Evolutionary conservation across 2,888 invertebrate species (phyloP).

Genomic region (Scaptomyza flava): DNA sequence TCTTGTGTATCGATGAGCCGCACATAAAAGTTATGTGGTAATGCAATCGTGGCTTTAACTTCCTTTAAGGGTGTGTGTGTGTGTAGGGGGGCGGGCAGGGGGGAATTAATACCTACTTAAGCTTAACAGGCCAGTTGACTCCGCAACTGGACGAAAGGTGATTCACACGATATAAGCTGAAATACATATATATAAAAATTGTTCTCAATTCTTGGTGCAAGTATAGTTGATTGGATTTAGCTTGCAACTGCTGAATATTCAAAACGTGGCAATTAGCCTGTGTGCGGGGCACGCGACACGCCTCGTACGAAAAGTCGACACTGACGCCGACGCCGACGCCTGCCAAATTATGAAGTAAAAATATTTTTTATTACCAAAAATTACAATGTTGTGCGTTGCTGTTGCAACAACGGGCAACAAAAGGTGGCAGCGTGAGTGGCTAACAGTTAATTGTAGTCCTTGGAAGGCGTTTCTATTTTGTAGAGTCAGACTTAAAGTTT

Average conservation of each 20-base stretch:
- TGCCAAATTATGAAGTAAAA: constrained; percentile 69
- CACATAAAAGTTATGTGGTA: constrained; percentile 59
- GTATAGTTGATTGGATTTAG: constrained; percentile 9
- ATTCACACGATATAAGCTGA: constrained; percentile 59
- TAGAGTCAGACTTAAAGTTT: constrained; percentile 1
- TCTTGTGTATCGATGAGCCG: constrained; percentile 44
- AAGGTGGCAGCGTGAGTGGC: constrained; percentile 41
- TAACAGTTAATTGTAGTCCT: constrained; percentile 46
- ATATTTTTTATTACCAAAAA: constrained; percentile 80
- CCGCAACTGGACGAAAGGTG: constrained; percentile 50
- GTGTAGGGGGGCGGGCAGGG: constrained; percentile 34
- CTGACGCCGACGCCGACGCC: constrained; percentile 15
- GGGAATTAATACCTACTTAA: constrained; percentile 83
- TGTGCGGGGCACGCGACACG: constrained; percentile 43
- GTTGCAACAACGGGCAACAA: constrained; percentile 43
- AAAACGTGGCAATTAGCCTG: constrained; percentile 66
- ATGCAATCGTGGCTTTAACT: constrained; percentile 62
- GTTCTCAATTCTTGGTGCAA: constrained; percentile 3
- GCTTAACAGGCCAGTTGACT: constrained; percentile 71
- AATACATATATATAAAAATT: constrained; percentile 33
- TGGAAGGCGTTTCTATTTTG: constrained; percentile 9
- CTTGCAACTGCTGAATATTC: constrained; percentile 56
- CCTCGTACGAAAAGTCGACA: constrained; percentile 14
- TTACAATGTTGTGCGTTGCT: constrained; percentile 74
- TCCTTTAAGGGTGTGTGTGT: constrained; percentile 1